Base-by-base conservation (phyloP, 2,888 invertebrate species). In the Dromius quadrimaculatus region DNA sequence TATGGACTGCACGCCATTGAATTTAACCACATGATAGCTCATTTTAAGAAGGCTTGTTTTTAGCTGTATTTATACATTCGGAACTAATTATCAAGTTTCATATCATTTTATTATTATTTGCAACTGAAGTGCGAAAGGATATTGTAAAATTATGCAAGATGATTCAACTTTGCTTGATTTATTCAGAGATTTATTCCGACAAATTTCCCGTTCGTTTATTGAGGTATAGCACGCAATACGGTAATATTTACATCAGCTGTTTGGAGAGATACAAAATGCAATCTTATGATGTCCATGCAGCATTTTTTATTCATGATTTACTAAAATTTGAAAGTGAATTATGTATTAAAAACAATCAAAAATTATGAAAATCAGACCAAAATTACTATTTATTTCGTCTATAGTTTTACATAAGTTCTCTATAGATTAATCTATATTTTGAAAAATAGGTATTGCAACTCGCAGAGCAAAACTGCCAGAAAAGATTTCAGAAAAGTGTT, bases 151-250 rank as follows among this genome's bases (percentile, higher is more conserved):
- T 54, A 54, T 54, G 23, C 28, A 54, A 15, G 50, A 54, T 17
- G 50, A 54, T 13, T 13, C 47, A 54, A 54, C 1, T 28, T 2
- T n/a, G 50, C 15, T 13, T 54, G 28, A 54, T 54, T 54, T 54
- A 54, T 54, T 54, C 50, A 15, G 15, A 28, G 28, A 54, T 54
- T 54, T 54, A 54, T 54, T 54, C 50, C 19, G 15, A 28, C 15
- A 54, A 47, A 54, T 54, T 54, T 54, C 50, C 8, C 23, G 15
- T 54, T 19, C 50, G 28, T 54, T 54, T 54, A 54, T 54, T 54
- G 50, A 32, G 50, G 28, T 28, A 15, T 15, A 54, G 13, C 50
- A 54, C 50, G 50, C 50, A 13, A 54, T 28, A 54, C 23, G 17
- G 50, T 28, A 54, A 54, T 54, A 54, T 54, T 54, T 28, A 32